Evolutionary conservation across 2,113 vertebrate genomes (phyloP).

Genomic region (Ovis canadensis): DNA sequence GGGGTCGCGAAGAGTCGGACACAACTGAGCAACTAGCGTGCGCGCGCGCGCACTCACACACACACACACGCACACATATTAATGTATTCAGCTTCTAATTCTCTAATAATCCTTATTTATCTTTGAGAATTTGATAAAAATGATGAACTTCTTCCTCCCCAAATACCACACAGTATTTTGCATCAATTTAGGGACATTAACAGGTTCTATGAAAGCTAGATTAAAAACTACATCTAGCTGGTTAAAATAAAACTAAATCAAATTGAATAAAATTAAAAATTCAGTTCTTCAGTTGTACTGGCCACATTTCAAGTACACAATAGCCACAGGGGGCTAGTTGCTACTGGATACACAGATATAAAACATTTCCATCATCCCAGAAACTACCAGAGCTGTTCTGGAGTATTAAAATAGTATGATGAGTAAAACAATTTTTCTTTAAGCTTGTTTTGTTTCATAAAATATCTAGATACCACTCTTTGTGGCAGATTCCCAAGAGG

Average conservation of each 20-base stretch:
- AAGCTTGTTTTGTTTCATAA: not conserved
- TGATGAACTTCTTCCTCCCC: not conserved
- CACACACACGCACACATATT: not conserved
- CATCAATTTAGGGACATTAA: not conserved
- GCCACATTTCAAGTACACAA: not conserved
- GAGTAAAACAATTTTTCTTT: not conserved
- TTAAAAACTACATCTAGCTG: not conserved
- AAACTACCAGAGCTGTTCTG: not conserved
- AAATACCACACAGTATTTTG: not conserved
- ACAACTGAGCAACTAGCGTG: accelerated
- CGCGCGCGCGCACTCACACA: not conserved
- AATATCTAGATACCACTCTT: not conserved
- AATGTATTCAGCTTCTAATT: not conserved
- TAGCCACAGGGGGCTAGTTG: not conserved
- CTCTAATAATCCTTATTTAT: slow-evolving; percentile 18
- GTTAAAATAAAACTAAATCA: slow-evolving; percentile 22
- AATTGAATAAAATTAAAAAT: slow-evolving; percentile 33
- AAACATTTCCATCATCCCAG: not conserved
- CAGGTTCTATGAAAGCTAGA: not conserved
- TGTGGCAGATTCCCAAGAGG: not conserved
- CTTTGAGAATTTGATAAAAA: slow-evolving; percentile 29
- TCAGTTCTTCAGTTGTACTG: not conserved
- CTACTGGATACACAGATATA: not conserved
- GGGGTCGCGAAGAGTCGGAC: not conserved
- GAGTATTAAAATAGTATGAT: not conserved